Evolutionary conservation across 2,888 invertebrate species (phyloP), one percentile per base, ranked within the genome.

Genomic region (Mactromeris polynyma): DNA sequence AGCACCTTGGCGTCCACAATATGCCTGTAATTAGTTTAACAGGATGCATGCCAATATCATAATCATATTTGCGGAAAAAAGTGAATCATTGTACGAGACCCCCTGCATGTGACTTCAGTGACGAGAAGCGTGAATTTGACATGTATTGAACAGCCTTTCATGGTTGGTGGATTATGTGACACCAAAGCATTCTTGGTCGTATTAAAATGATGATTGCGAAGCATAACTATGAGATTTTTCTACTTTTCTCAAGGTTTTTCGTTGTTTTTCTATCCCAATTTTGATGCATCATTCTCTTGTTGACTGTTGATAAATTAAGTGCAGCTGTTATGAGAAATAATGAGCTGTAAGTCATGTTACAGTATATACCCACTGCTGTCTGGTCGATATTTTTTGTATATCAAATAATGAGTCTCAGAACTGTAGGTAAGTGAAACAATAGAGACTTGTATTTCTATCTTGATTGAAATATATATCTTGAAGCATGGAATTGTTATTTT

Each of bases 11-110:
- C 19, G 73, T 73, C 36, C 36, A 36, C 36, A 14, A 17, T 73
- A 36, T 4, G 36, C 4, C 73, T 73, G 36, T 73, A 73, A 73
- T 73, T 73, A 73, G 73, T 73, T 73, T 73, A 73, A 73, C 33
- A 73, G 17, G 33, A 73, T 73, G 36, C 73, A 73, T 73, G 73
- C 36, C 73, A 33, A 73, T 73, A 73, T 73, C 73, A 73, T 73
- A 73, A 73, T 73, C 73, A 73, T 73, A 36, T 73, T 73, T 73
- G 73, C 36, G 73, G 73, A 73, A 73, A 73, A 73, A 36, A 36
- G 33, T 73, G 73, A 33, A 36, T 11, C 31, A 17, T 17, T 73
- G 73, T 73, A 36, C 14, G 2, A 19, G 31, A 33, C 73, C 73
- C 33, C 73, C 73, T 26, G 36, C 73, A 73, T 33, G 36, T 36